A percentile compares a stretch with the other conserved stretches of the same genome.
These are phyloP conservation scores for Acanthosepion esculentum DNA, from an alignment of 2,888 invertebrate genomes.

Conservation along the genomic window DNA sequence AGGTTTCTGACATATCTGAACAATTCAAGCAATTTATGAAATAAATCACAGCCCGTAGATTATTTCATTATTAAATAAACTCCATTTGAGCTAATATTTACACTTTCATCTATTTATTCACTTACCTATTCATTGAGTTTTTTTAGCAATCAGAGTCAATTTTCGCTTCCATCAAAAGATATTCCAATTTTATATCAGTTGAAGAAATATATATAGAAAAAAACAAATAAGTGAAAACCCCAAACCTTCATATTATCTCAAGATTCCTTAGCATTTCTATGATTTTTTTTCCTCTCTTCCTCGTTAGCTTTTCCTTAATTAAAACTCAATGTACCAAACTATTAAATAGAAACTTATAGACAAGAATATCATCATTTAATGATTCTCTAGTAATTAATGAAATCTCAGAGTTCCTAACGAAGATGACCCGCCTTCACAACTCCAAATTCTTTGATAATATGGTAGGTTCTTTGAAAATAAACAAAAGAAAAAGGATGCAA, in stretches of 20 bases:
- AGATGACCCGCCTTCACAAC: slow-evolving; percentile 22
- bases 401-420: slow-evolving; percentile 33
- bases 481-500: not conserved
- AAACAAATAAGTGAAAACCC: not conserved
- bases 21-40: not conserved
- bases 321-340: not conserved
- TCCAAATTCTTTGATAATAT: not conserved
- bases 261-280: not conserved
- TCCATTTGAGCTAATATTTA: slow-evolving; percentile 1
- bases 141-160: not conserved
- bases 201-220: not conserved
- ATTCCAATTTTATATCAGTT: not conserved
- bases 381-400: slow-evolving; percentile 33
- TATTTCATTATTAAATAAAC: slow-evolving; percentile 9
- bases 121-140: not conserved
- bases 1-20: not conserved
- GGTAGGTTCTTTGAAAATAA: slow-evolving; percentile 5
- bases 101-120: slow-evolving; percentile 11
- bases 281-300: not conserved
- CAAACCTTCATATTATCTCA: not conserved
- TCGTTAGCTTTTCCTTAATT: slow-evolving; percentile 33
- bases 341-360: slow-evolving; percentile 16
- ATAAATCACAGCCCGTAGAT: not conserved
- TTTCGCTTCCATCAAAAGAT: slow-evolving; percentile 3
- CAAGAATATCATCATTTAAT: slow-evolving; percentile 13